Base-by-base conservation (phyloP, 1,140 invertebrate species). In the Drosophila cardini region DNA sequence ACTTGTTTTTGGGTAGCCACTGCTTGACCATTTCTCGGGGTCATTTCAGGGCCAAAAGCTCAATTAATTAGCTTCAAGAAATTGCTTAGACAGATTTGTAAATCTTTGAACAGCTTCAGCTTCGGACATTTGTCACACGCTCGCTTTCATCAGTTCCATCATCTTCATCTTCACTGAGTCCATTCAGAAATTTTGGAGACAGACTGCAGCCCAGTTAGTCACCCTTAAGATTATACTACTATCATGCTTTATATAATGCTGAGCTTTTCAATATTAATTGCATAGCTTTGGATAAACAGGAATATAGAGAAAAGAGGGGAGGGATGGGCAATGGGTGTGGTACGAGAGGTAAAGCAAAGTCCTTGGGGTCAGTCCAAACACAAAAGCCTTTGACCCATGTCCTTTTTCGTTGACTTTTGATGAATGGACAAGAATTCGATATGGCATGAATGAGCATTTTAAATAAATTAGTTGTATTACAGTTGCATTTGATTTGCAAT, bases 381-480 rank as follows among this genome's bases (percentile, higher is more conserved):
- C 80, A 84, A 84, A 72, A 80, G 73, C 45, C 70, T 60, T 68
- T 81, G 82, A 89, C 85, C 84, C 84, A 65, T 77, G 84, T 74
- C 83, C 79, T 65, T 61, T 43, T 16, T 18, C 34, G 52, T 89
- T 90, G 85, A 83, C 85, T 80, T 89, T 89, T 89, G 84, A 89
- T 89, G 85, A 89, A 89, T 90, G 78, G 85, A 70, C 77, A 75
- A 72, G 78, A 80, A 84, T 84, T 80, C 80, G 80, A 73, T 67
- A 80, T 89, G 84, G 78, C 84, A 89, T 87, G 80, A 87, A 87
- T 84, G 84, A 78, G 80, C 85, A 89, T 89, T 89, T 89, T 89
- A 89, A 89, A 89, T 89, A 89, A 89, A 89, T 89, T 89, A 89
- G 84, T 89, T 89, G 84, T 70, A 80, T 89, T 89, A 79, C 65